These are phyloP conservation scores for Monochamus alternatus DNA, from an alignment of 2,888 invertebrate species.

Conservation along the genomic window DNA sequence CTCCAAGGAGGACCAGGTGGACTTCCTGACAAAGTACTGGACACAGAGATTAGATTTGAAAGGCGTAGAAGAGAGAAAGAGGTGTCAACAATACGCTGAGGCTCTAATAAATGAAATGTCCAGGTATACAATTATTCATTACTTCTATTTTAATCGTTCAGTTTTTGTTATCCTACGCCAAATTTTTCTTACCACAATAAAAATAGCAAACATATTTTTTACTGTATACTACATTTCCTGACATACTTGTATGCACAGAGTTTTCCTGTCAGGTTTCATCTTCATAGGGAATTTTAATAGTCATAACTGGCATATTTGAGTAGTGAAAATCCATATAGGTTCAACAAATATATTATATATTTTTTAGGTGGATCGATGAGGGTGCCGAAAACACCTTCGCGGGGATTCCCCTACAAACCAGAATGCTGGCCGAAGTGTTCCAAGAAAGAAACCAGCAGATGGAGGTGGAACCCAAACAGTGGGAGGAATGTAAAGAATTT, in stretches of 20 bases:
- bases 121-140: background rate
- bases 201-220: no score
- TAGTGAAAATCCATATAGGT: no score
- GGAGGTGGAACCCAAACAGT: background rate
- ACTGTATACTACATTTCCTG: no score
- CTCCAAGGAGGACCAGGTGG: constrained; percentile 16
- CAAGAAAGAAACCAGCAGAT: constrained; percentile 6
- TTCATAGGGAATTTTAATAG: no score
- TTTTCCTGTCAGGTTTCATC: no score
- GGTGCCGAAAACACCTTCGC: constrained; percentile 10
- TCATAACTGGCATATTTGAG: no score
- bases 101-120: constrained; percentile 20
- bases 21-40: constrained; percentile 36
- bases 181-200: no score
- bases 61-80: background rate
- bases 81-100: constrained; percentile 13
- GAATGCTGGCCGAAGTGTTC: constrained; percentile 38
- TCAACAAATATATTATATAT: no score
- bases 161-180: no score
- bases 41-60: constrained; percentile 18
- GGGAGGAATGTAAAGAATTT: constrained; percentile 31
- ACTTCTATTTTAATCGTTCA: background rate
- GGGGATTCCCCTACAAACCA: constrained; percentile 35
- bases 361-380: constrained; percentile 21
- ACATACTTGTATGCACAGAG: no score